A percentile compares a stretch with the other conserved stretches of the same genome.
Conservation (phyloP, 2,888 invertebrate genomes). For the Dusona sp. region DNA sequence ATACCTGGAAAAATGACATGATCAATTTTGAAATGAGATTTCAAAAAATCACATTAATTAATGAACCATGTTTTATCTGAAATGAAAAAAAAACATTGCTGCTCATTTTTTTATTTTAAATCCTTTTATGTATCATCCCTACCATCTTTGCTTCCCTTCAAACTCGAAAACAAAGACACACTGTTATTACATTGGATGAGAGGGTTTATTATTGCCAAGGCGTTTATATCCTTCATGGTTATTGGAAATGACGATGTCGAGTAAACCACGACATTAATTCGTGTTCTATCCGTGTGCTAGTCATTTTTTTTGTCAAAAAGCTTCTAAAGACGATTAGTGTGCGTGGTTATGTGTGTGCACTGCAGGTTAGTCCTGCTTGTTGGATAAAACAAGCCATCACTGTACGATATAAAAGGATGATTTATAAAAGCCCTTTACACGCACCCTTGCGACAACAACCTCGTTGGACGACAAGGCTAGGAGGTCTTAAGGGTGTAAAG, state of each 20-base stretch:
- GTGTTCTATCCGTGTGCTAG: not conserved
- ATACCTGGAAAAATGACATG: not conserved
- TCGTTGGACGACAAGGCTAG: conserved; percentile 37
- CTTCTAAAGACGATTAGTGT: conserved; percentile 5
- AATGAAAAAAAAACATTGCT: not conserved
- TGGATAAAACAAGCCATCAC: conserved; percentile 63
- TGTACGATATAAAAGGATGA: conserved; percentile 64
- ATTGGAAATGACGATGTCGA: conserved; percentile 57
- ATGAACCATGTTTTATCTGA: not conserved
- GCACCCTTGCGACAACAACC: conserved; percentile 17
- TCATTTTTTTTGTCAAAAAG: conserved; percentile 3
- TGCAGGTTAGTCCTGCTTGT: conserved; percentile 3
- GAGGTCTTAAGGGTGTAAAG: conserved; percentile 53
- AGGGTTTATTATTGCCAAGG: conserved; percentile 25
- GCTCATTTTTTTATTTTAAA: not conserved
- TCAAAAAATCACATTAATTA: not conserved
- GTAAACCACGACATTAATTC: conserved; percentile 46
- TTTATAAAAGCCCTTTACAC: conserved; percentile 65
- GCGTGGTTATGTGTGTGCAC: not conserved
- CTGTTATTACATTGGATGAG: conserved; percentile 17
- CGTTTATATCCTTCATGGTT: conserved; percentile 52
- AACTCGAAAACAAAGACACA: not conserved
- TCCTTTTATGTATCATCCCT: not conserved
- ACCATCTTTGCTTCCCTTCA: not conserved
- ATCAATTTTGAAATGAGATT: not conserved